Conservation (phyloP, 2,797 vertebrate genomes). For the Coregonus suidteri region DNA sequence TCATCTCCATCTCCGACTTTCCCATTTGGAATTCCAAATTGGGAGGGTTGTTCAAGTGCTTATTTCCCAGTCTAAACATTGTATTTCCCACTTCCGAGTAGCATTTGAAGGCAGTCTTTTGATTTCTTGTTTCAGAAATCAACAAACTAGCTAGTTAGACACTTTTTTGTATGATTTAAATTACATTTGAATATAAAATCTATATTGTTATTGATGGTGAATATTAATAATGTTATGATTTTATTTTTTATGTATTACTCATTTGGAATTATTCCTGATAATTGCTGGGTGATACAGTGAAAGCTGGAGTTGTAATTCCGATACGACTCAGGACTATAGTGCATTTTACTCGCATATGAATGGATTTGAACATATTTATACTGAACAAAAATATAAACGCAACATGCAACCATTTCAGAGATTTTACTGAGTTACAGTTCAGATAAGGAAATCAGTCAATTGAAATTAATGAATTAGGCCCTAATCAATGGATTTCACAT, state of each 20-base stretch:
- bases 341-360: not conserved
- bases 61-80: not conserved
- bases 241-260: not conserved
- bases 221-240: not conserved
- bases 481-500: no score
- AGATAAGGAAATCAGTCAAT: no score
- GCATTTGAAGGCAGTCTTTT: not conserved
- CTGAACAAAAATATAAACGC: no score
- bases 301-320: no score
- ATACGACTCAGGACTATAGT: not conserved
- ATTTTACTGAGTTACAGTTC: no score
- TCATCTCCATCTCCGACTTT: not conserved
- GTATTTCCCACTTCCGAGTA: not conserved
- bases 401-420: no score
- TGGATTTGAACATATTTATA: conserved; percentile 8
- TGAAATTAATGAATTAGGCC: no score
- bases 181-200: not conserved
- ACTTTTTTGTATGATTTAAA: not conserved
- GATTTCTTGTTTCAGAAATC: not conserved
- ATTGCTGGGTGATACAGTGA: not conserved
- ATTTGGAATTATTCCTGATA: not conserved
- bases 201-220: not conserved
- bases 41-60: not conserved
- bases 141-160: not conserved
- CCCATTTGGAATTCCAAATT: not conserved